Base-by-base conservation (phyloP, 2,888 invertebrate species). In the Diarsia mendica region DNA sequence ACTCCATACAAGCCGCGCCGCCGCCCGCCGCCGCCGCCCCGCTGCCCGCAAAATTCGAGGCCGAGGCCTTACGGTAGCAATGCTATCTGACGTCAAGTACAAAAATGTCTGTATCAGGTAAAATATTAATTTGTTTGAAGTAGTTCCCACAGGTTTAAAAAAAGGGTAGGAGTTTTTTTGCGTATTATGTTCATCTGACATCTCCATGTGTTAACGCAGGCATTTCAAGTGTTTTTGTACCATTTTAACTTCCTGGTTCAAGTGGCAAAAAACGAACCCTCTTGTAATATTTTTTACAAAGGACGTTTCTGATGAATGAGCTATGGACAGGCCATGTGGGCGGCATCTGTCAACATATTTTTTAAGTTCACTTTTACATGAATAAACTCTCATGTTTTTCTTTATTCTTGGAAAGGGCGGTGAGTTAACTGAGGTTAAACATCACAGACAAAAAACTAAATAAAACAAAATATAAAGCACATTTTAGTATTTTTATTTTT, bases 401-500 rank as follows among this genome's bases (percentile, higher is more conserved):
- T 28, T 46, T 72, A 20, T 33, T 73, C 15, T 75, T 2, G 3
- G 11, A 39, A 39, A 33, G 11, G 2, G 20, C 13, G 20, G 11
- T 46, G 1, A 65, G 18, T 53, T 51, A 13, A 46, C 18, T 33
- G 1, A 75, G 28, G 23, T 48, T 11, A 48, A 46, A 60, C 64
- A 33, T 49, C 78, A 68, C 78, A 78, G 18, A 55, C 33, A 67
- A 6, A 58, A 23, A 72, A 82, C 15, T 67, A 84, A 93, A 92
- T 92, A 81, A 96, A 95, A 96, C 94, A 93, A 91, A 81, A 90
- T 89, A 83, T 95, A 94, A 96, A 96, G 96, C 96, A 96, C 95
- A 96, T 96, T 96, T 96, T 96, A 96, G 96, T 96, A 95, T 93
- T 95, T 95, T 96, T 96, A 96, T 96, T 96, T 96, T 96, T 96